phyloP scores from a whole-genome alignment of 1,140 invertebrate species.

The Drosophila arawakana region DNA sequence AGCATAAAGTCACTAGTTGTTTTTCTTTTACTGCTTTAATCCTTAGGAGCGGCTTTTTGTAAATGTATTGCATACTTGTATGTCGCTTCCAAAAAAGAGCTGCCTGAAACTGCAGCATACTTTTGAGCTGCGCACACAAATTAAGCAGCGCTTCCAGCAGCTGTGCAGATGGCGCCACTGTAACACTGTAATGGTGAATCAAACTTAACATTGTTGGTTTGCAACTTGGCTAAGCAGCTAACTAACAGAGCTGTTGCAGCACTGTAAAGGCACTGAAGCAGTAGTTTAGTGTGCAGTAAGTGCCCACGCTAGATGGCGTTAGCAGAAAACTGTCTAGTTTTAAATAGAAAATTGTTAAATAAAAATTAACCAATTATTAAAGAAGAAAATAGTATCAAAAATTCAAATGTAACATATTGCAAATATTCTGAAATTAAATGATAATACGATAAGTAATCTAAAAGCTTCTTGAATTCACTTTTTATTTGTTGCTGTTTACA shows the following conservation, averaged over 20 bases:
- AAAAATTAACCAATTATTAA: too few relatives aligned
- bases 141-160: not conserved
- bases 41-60: too few relatives aligned
- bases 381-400: too few relatives aligned
- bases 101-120: slow-evolving; percentile 5
- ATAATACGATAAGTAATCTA: too few relatives aligned
- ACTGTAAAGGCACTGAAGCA: not conserved
- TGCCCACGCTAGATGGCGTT: slow-evolving; percentile 31
- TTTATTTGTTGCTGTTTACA: not conserved
- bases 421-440: too few relatives aligned
- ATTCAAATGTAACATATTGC: too few relatives aligned
- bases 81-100: not conserved
- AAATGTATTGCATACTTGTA: not conserved
- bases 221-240: slow-evolving; percentile 12
- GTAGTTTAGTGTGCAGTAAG: not conserved
- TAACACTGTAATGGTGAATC: not conserved
- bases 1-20: too few relatives aligned
- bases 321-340: not conserved
- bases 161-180: slow-evolving; percentile 32
- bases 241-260: not conserved
- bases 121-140: slow-evolving; percentile 29
- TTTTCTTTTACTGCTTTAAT: too few relatives aligned
- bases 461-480: too few relatives aligned
- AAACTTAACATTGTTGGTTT: slow-evolving; percentile 6
- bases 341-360: slow-evolving; percentile 1